These are phyloP conservation scores for Alligator mississippiensis DNA, from an alignment of 2,113 vertebrate genomes.

Conservation along the genomic window DNA sequence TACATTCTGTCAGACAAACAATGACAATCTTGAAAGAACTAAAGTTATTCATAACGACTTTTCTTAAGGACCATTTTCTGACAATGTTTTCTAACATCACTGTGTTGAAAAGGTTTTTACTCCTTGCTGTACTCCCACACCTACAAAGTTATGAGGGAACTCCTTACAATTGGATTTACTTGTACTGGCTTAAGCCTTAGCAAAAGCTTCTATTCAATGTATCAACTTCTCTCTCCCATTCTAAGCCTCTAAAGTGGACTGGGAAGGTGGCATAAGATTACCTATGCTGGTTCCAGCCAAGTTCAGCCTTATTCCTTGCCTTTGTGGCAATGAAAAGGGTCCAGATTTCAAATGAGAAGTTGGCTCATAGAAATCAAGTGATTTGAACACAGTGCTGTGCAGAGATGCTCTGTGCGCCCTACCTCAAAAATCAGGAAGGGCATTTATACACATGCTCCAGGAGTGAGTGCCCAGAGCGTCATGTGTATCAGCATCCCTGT, in stretches of 20 bases:
- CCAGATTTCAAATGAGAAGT: neutral
- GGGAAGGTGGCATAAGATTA: neutral
- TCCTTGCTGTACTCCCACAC: neutral
- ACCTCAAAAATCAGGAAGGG: too few relatives aligned
- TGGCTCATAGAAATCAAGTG: neutral
- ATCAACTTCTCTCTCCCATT: neutral
- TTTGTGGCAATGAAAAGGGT: neutral
- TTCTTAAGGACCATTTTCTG: neutral
- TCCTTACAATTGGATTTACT: neutral
- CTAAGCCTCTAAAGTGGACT: neutral
- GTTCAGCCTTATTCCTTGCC: neutral
- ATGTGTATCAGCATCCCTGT: too few relatives aligned
- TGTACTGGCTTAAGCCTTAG: neutral
- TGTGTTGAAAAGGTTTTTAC: neutral
- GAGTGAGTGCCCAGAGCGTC: too few relatives aligned
- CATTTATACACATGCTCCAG: too few relatives aligned
- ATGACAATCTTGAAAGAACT: neutral
- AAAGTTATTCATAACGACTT: neutral
- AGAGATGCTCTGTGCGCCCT: too few relatives aligned
- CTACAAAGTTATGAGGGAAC: neutral
- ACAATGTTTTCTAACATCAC: too few relatives aligned
- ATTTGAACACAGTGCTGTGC: too few relatives aligned
- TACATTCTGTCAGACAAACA: neutral
- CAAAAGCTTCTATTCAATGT: neutral
- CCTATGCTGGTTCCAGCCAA: neutral